Conservation (phyloP, 2,888 invertebrate species). For the Eilema griseolum region DNA sequence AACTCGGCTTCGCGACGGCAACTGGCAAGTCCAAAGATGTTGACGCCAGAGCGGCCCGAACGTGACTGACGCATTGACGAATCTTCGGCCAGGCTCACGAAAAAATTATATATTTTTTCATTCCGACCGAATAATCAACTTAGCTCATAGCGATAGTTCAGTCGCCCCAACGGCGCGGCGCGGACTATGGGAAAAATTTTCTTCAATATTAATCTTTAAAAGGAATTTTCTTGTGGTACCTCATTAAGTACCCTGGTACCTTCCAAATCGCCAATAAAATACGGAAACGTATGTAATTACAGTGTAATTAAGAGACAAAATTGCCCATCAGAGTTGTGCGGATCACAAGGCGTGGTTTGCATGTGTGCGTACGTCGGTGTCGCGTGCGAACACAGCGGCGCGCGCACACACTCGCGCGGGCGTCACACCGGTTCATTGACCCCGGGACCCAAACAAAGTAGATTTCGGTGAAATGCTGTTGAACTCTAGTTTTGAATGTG, state of each 20-base stretch:
- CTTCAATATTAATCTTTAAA: conserved; percentile 60
- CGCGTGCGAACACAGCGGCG: conserved; percentile 66
- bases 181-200: conserved; percentile 55
- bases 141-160: conserved; percentile 85
- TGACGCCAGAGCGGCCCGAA: conserved; percentile 76
- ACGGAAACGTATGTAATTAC: conserved; percentile 60
- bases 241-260: conserved; percentile 41
- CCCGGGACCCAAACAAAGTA: conserved; percentile 86
- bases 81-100: conserved; percentile 82
- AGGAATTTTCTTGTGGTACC: conserved; percentile 48
- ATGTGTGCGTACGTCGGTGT: conserved; percentile 72
- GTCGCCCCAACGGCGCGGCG: conserved; percentile 68
- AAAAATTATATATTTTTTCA: conserved; percentile 84
- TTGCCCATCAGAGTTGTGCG: conserved; percentile 64
- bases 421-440: conserved; percentile 81
- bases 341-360: conserved; percentile 56
- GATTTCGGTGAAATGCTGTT: conserved; percentile 86
- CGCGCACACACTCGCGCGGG: conserved; percentile 76
- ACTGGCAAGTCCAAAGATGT: conserved; percentile 76
- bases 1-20: conserved; percentile 73
- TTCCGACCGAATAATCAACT: conserved; percentile 83
- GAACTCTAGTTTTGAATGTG: conserved; percentile 83
- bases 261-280: conserved; percentile 52
- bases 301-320: conserved; percentile 77
- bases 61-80: conserved; percentile 85